Conservation (phyloP, 2,797 vertebrate genomes). For the Alauda arvensis region DNA sequence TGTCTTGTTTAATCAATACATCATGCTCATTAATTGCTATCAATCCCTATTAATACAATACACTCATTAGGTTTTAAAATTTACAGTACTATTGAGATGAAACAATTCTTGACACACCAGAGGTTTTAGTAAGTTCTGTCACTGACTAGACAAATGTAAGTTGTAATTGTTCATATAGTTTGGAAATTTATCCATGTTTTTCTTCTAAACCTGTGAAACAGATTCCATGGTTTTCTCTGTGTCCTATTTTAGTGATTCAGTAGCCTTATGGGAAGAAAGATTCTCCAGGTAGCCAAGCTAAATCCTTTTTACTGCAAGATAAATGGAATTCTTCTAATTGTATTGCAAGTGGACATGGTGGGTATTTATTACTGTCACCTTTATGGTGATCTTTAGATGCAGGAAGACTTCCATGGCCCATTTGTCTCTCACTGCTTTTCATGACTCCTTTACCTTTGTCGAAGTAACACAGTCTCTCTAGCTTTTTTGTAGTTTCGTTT, state of each 20-base stretch:
- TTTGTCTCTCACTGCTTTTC: background rate
- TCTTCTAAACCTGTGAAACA: background rate
- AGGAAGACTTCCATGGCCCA: background rate
- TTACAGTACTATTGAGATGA: background rate
- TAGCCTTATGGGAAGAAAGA: background rate
- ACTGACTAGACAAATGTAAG: background rate
- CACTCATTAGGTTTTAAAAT: background rate
- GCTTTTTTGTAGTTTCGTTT: background rate
- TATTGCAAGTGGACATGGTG: background rate
- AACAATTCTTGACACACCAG: background rate
- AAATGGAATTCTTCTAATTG: background rate
- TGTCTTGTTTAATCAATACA: background rate
- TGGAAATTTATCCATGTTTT: background rate
- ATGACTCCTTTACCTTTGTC: background rate
- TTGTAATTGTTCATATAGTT: background rate
- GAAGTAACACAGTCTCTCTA: background rate
- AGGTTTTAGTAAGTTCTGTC: background rate
- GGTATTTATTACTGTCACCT: background rate
- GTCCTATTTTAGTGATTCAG: background rate
- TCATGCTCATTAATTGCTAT: background rate
- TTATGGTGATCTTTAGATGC: slow-evolving; percentile 1
- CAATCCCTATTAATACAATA: background rate
- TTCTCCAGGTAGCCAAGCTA: background rate
- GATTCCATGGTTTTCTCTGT: background rate
- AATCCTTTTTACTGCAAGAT: slow-evolving; percentile 9